Base-by-base conservation (phyloP, 2,888 invertebrate genomes). In the Tachina lurida region DNA sequence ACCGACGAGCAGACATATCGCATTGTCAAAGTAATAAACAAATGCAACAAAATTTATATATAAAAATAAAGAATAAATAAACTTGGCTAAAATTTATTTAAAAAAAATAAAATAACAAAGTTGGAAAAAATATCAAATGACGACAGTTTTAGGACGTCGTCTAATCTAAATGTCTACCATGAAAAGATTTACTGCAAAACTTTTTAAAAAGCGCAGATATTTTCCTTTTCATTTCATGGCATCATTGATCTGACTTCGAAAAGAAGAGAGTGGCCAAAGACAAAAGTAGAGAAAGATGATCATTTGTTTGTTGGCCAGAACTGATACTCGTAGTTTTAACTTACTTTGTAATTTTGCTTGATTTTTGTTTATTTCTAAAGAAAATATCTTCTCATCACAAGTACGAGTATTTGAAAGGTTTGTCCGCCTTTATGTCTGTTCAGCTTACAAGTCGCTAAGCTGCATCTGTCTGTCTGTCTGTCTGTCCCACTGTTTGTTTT, bases 131-230 rank as follows among this genome's bases (percentile, higher is more conserved):
- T 87, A 87, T 87, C 87, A 87, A 88, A 87, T 88, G 87, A 87
- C 87, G 88, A 88, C 88, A 88, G 87, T 88, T 88, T 88, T 87
- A 87, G 87, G 87, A 87, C 87, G 67, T 85, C 81, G 81, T 87
- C 84, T 88, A 87, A 87, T 86, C 87, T 80, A 84, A 87, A 87
- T 84, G 85, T 84, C 73, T 78, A 75, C 80, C 79, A 76, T 82
- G 71, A 86, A 86, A 86, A 86, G 82, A 86, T 82, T 81, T 87
- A 83, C 83, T 73, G 67, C 77, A 67, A 67, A 77, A 73, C 47
- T 78, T 39, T 73, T 41, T 54, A 67, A 73, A 67, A 45, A 19
- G 31, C 19, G 17, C 41, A 56, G 49, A 43, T 71, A 22, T 31
- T 77, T 71, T 71, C 52, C 60, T 52, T 68, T 47, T 62, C 43